Base-by-base conservation (phyloP, 2,888 invertebrate genomes). In the Agrotis segetum region DNA sequence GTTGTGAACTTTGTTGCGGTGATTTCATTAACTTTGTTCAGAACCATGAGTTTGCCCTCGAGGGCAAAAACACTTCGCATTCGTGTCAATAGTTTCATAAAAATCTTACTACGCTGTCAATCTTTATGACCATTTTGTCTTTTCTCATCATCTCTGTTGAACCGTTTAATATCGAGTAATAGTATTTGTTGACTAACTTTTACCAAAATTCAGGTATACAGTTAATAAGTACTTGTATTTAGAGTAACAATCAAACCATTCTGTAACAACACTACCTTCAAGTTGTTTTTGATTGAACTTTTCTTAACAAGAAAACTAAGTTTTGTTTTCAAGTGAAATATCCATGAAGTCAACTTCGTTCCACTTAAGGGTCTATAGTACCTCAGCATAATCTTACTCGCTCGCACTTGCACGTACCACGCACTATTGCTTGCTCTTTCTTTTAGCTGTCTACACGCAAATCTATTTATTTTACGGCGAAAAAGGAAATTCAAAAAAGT, bases 1-100 rank as follows among this genome's bases (percentile, higher is more conserved):
- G n/a, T 29, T 44, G 17, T 19, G 19, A 68, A 68, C 52, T 68
- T 68, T 53, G 14, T 68, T 68, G 44, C 29, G 44, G 53, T 68
- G 44, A 69, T 69, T 53, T n/a, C 21, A 46, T 53, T 68, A 0
- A 53, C 46, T 67, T 68, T 50, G 16, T 67, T 21, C 17, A 40
- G 16, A 52, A 19, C 66, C 4, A 14, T 9, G 11, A 68, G n/a
- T 24, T 6, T 19, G 14, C 9, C 14, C 24, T 19, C 19, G 24
- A 67, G 13, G 14, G 13, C 13, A 40, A 5, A 62, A 34, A 19
- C 6, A 56, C 5, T 5, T n/a, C n/a, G 11, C n/a, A 19, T 53
- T 21, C 52, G 21, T 16, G 52, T 53, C 52, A 50, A 52, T 52
- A 19, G 52, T 6, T 52, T 52, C 19, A 19, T 40, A 0, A 21